These are phyloP conservation scores for Hypothenemus hampei DNA, from an alignment of 1,140 invertebrate genomes.

Conservation along the genomic window DNA sequence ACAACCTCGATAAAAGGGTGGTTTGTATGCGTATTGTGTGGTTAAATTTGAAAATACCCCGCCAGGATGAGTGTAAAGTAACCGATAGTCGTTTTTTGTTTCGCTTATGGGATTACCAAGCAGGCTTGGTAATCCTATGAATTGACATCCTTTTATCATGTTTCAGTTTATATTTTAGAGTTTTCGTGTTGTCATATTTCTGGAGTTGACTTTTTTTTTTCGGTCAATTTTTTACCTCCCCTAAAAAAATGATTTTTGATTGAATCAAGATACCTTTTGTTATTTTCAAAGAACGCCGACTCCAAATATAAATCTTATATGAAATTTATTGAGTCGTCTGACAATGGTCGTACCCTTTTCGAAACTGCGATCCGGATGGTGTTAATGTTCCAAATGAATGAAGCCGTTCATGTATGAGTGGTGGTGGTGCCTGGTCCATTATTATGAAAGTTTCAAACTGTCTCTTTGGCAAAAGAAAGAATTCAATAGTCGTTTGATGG, in stretches of 20 bases:
- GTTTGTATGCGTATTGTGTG: slow-evolving; percentile 5
- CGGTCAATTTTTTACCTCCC: background rate
- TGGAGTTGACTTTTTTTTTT: background rate
- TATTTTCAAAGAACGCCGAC: background rate
- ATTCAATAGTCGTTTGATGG: too few species aligned
- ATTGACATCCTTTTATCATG: too few species aligned
- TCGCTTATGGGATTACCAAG: background rate
- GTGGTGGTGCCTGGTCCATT: too few species aligned
- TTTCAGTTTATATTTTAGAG: background rate
- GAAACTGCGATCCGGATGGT: slow-evolving; percentile 15
- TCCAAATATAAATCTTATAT: slow-evolving; percentile 23
- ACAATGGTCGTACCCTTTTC: slow-evolving; percentile 16
- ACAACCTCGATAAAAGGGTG: slow-evolving; percentile 3
- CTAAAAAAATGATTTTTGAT: background rate
- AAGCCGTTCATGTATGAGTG: slow-evolving; percentile 19
- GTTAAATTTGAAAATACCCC: slow-evolving; percentile 10
- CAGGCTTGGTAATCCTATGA: too few species aligned
- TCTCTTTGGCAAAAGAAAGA: too few species aligned
- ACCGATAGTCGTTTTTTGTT: background rate
- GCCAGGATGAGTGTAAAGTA: background rate
- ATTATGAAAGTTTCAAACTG: too few species aligned
- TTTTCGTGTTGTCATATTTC: background rate
- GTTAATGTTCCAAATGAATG: slow-evolving; percentile 10
- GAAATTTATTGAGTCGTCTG: slow-evolving; percentile 23
- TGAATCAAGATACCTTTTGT: background rate